Base-by-base conservation (phyloP, 1,140 invertebrate genomes). In the Drosophila prosaltans region DNA sequence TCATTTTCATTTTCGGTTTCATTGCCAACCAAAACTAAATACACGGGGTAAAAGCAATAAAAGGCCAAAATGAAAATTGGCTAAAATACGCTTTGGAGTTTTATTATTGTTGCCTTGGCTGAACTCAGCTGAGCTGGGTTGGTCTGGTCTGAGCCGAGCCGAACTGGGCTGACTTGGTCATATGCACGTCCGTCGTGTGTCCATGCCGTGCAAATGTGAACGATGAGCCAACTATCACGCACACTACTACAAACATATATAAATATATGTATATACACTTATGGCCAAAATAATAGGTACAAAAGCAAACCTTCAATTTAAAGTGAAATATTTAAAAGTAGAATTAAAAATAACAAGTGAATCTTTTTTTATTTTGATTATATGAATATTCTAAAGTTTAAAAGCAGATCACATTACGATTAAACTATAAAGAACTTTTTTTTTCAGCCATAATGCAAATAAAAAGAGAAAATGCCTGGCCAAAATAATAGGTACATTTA, bases 1-100 rank as follows among this genome's bases (percentile, higher is more conserved):
- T 88, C 83, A 82, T 82, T 88, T 74, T 65, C 55, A 80, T 80
- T 80, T 74, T 80, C 58, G 51, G 67, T 88, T 83, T 83, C 68
- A 88, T 80, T 86, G 83, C 76, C 80, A 83, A 76, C 75, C 73
- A 86, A 82, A 80, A 79, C 73, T 81, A 75, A 59, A 59, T 59
- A 59, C 57, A 51, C 45, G 45, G 16, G 32, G 57, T 59, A 59
- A 72, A 69, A 43, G 51, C 72, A 69, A 48, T 32, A 51, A 51
- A 69, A 24, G 62, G 65, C 67, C 78, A 85, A 86, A 86, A 79
- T 75, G 81, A 74, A 80, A 82, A 74, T 86, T 82, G 78, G 74
- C 75, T 67, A 65, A 78, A 69, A 66, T 80, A 88, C 82, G 79
- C 83, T 86, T 64, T 45, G 54, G 64, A 60, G 63, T 67, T 43